These are phyloP conservation scores for Bos javanicus DNA, from an alignment of 2,113 vertebrate genomes.

Conservation along the genomic window DNA sequence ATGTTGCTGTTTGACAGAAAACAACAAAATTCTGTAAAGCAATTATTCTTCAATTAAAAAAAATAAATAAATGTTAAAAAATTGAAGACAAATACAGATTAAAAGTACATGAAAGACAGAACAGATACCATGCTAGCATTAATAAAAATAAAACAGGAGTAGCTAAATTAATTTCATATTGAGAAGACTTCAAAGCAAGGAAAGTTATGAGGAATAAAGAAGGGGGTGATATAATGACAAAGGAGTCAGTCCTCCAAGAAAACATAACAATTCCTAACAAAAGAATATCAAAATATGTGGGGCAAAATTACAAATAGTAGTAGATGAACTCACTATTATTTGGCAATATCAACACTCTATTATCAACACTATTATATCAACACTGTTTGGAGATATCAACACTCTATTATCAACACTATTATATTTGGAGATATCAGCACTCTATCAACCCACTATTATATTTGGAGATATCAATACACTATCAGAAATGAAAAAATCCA, in stretches of 20 bases:
- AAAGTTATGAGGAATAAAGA: not conserved
- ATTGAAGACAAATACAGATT: not conserved
- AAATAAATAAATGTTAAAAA: not conserved
- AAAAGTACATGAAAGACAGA: not conserved
- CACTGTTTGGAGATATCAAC: too few species aligned
- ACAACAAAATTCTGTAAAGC: too few species aligned
- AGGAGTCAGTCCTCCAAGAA: not conserved
- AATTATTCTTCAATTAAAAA: not conserved
- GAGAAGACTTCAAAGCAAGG: not conserved
- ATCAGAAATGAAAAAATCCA: not conserved
- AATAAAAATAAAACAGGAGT: not conserved
- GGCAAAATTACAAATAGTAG: not conserved
- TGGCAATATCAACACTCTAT: too few species aligned
- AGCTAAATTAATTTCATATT: not conserved
- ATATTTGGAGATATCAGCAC: too few species aligned
- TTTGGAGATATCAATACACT: not conserved
- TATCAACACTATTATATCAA: too few species aligned
- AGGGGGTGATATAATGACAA: not conserved
- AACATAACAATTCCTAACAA: not conserved
- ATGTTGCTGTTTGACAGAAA: too few species aligned
- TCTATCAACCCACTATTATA: too few species aligned
- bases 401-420: not conserved
- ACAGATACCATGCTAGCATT: not conserved
- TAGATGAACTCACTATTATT: not conserved
- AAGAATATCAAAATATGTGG: not conserved